Evolutionary conservation across 2,797 vertebrate species (phyloP).

Genomic region (Octomys mimax): DNA sequence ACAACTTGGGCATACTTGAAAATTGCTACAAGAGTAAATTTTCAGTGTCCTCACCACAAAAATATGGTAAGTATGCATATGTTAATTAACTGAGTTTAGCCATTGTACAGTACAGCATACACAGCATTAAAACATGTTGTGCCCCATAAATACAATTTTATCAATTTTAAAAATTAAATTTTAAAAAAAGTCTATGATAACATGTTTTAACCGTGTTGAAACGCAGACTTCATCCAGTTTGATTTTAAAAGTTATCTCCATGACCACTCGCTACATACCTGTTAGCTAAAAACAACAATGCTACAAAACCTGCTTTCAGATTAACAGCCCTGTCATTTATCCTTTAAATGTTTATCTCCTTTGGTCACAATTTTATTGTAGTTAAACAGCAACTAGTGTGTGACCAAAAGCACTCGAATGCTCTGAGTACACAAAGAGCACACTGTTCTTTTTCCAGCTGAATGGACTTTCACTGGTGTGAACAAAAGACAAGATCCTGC

Average conservation of each 20-base stretch:
- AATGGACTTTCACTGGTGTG: conserved; percentile 71
- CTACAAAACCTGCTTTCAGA: conserved; percentile 72
- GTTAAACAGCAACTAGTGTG: conserved; percentile 84
- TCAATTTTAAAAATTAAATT: neutral
- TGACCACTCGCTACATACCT: conserved; percentile 63
- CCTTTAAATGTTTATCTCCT: conserved; percentile 83
- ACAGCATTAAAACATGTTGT: neutral
- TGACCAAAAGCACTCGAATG: conserved; percentile 75
- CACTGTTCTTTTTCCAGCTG: conserved; percentile 82
- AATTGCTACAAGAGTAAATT: conserved; percentile 13
- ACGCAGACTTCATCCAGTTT: conserved; percentile 33
- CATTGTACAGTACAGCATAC: neutral
- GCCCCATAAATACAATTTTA: neutral
- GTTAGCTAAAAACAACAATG: conserved; percentile 77
- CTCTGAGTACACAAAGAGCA: conserved; percentile 69
- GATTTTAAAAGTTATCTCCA: conserved; percentile 28
- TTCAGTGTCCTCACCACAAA: neutral
- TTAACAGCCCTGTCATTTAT: conserved; percentile 81
- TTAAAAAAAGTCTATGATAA: neutral
- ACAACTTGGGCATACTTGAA: neutral
- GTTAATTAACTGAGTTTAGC: neutral
- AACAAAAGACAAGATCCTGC: conserved; percentile 84
- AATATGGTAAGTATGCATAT: neutral
- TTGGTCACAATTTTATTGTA: conserved; percentile 81
- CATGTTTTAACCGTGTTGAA: conserved; percentile 30